phyloP scores from a whole-genome alignment of 53 echinoderm and acorn worm genomes.

The Actinopyga echinites region DNA sequence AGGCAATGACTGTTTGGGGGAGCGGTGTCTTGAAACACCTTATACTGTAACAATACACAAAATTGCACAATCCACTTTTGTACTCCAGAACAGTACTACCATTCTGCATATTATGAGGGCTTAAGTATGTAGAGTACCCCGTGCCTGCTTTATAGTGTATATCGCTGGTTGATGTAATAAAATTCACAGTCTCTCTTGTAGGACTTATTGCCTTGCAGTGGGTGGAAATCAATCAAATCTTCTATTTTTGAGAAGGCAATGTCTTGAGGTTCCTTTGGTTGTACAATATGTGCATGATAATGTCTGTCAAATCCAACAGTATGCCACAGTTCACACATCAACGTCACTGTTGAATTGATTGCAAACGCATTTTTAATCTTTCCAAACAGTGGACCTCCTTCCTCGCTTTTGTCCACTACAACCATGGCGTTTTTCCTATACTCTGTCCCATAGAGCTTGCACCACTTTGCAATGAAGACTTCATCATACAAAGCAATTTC shows the following conservation, averaged over 20 bases:
- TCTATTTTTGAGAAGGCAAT: background rate
- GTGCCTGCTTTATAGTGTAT: too few relatives aligned
- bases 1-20: too few relatives aligned
- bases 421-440: slow-evolving; percentile 50
- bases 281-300: slow-evolving; percentile 39
- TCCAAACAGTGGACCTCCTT: slow-evolving; percentile 46
- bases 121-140: too few relatives aligned
- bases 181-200: background rate
- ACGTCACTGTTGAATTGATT: background rate
- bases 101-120: too few relatives aligned
- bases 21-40: too few relatives aligned
- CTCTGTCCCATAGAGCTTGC: slow-evolving; percentile 23
- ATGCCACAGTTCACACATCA: slow-evolving; percentile 39
- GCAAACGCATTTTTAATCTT: slow-evolving; percentile 42
- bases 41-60: too few relatives aligned
- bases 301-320: slow-evolving; percentile 45
- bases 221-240: background rate
- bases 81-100: too few relatives aligned
- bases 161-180: background rate
- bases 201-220: background rate
- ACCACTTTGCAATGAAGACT: slow-evolving; percentile 18
- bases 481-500: slow-evolving; percentile 6
- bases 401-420: slow-evolving; percentile 22
- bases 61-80: too few relatives aligned
- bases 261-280: slow-evolving; percentile 13